phyloP scores from a whole-genome alignment of 2,113 vertebrate species.

The Atherinomorus stipes region DNA sequence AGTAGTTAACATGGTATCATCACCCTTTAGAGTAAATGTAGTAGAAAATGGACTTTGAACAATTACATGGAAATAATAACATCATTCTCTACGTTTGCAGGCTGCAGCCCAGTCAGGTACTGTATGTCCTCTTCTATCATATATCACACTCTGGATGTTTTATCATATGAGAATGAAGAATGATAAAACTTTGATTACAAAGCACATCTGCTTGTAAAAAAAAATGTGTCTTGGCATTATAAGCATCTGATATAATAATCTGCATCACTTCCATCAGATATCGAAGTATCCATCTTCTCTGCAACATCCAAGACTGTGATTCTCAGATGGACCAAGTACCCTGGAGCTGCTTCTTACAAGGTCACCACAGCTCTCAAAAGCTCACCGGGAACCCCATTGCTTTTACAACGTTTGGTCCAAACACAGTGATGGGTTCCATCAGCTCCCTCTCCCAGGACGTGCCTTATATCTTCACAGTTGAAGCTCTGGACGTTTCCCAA shows the following conservation, averaged over 20 bases:
- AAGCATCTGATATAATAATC: not conserved
- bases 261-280: slow-evolving; percentile 40
- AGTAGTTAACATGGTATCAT: not conserved
- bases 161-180: not conserved
- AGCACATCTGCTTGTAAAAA: not conserved
- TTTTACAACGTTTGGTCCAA: slow-evolving; percentile 74
- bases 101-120: slow-evolving; percentile 57
- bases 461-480: slow-evolving; percentile 68
- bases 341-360: slow-evolving; percentile 80
- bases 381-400: slow-evolving; percentile 42
- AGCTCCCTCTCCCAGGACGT: slow-evolving; percentile 74
- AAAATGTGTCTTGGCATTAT: not conserved
- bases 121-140: slow-evolving; percentile 18
- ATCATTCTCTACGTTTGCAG: slow-evolving; percentile 57
- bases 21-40: not conserved
- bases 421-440: slow-evolving; percentile 81
- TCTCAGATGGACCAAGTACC: slow-evolving; percentile 76
- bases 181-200: not conserved
- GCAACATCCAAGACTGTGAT: slow-evolving; percentile 78
- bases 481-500: slow-evolving; percentile 75
- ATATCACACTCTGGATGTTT: not conserved
- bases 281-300: slow-evolving; percentile 64
- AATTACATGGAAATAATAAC: slow-evolving; percentile 3
- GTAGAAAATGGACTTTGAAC: not conserved
- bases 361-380: slow-evolving; percentile 70